These are phyloP conservation scores for Dasypolia templi DNA, from an alignment of 2,888 invertebrate genomes.

Conservation along the genomic window DNA sequence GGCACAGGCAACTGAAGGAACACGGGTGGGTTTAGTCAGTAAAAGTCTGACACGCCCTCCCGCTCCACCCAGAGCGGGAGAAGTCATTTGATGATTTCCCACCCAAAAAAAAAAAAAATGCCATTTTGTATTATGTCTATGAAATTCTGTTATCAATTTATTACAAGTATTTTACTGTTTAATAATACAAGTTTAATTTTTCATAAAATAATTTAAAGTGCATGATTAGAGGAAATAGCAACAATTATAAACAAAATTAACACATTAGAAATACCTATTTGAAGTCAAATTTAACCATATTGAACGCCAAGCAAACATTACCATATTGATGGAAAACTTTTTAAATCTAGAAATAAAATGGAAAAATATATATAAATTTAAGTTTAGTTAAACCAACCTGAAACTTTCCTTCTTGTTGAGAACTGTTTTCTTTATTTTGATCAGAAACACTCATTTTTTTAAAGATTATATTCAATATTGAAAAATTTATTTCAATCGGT, in stretches of 20 bases:
- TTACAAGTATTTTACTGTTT: neutral
- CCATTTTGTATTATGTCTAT: constrained; percentile 1
- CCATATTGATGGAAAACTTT: constrained; percentile 17
- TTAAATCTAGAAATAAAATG: neutral
- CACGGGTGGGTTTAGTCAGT: too few species aligned
- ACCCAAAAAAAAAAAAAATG: too few species aligned
- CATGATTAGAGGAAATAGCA: too few species aligned
- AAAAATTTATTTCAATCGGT: constrained; percentile 32
- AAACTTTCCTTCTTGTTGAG: constrained; percentile 63
- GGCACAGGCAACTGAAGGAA: too few species aligned
- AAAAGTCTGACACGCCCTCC: too few species aligned
- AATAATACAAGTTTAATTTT: neutral
- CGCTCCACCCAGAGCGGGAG: too few species aligned
- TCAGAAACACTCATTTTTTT: constrained; percentile 75
- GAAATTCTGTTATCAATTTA: neutral
- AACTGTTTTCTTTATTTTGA: constrained; percentile 63
- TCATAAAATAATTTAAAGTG: neutral
- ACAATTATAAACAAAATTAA: neutral
- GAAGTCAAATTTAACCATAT: constrained; percentile 17
- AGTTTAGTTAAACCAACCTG: constrained; percentile 74
- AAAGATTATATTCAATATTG: constrained; percentile 46
- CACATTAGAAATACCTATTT: neutral
- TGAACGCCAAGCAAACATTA: constrained; percentile 5
- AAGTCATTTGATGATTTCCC: too few species aligned
- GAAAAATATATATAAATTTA: neutral